phyloP scores from a whole-genome alignment of 2,888 invertebrate species.

The Anticlea derivata region DNA sequence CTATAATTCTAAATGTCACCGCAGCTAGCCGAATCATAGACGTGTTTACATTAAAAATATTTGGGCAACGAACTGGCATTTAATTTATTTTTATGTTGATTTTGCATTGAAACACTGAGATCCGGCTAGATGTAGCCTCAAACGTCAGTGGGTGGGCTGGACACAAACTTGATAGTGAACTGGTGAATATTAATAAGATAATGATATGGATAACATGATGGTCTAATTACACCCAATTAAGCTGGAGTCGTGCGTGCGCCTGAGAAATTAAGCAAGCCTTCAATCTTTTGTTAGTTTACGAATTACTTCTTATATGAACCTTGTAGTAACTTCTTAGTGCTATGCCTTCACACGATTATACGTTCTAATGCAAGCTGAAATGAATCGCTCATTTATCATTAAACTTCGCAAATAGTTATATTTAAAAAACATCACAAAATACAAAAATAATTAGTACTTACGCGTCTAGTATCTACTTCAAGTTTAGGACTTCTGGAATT shows the following conservation, averaged over 20 bases:
- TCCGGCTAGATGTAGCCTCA: constrained; percentile 34
- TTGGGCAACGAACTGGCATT: constrained; percentile 17
- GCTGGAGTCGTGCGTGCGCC: constrained; percentile 69
- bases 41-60: constrained; percentile 26
- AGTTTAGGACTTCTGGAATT: too few relatives aligned
- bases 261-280: constrained; percentile 77
- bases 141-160: constrained; percentile 40
- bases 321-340: constrained; percentile 69
- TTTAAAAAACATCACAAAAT: too few relatives aligned
- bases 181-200: constrained; percentile 47
- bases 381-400: too few relatives aligned
- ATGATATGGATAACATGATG: constrained; percentile 54
- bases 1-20: constrained; percentile 11
- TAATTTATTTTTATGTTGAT: constrained; percentile 16
- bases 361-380: constrained; percentile 58
- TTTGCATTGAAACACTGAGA: constrained; percentile 29
- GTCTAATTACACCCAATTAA: constrained; percentile 69
- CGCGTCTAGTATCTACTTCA: too few relatives aligned
- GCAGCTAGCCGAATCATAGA: constrained; percentile 3
- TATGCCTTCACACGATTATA: constrained; percentile 69
- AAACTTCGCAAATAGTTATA: too few relatives aligned
- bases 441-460: too few relatives aligned
- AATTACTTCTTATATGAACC: constrained; percentile 72
- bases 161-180: constrained; percentile 26
- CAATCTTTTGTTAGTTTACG: constrained; percentile 73